Evolutionary conservation across 2,888 invertebrate species (phyloP), one percentile per base, ranked within the genome.

Genomic region (Philaethria dido): DNA sequence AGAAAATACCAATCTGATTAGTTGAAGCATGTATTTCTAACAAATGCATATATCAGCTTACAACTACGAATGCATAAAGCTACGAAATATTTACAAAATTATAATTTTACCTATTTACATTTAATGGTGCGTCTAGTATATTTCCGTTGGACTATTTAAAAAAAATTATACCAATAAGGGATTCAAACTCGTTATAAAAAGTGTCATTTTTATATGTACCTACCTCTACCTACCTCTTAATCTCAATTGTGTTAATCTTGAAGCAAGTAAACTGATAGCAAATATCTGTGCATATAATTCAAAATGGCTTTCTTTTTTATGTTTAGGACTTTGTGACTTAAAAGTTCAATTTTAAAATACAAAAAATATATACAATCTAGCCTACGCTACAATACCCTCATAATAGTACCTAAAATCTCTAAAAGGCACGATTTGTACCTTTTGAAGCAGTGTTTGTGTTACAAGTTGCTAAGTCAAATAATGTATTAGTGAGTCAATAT

Each of bases 391-490:
- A 83, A 82, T 88, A 90, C 88, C 90, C 89, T 89, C 87, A 89
- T 86, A 77, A 79, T 77, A 83, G 83, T 84, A 85, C 72, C 76
- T 79, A 68, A 68, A 47, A 63, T 60, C 47, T 63, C 66, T 85
- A 86, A 80, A 91, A 92, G 91, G 89, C 89, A 91, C 89, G 80
- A 72, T 77, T 82, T 82, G 91, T 92, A 89, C 91, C 91, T 87
- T 74, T 78, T 77, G 78, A 84, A 88, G 85, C 87, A 78, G 70
- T 76, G 63, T 64, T 63, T 68, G 59, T 64, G 55, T 48, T 14
- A 45, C 8, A 61, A 18, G 45, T 52, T 48, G 20, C 39, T 64
- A 22, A 20, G 14, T 5, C 4, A 33, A 25, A 25, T 25, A 50
- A 25, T 50, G 29, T 25, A 29, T 50, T 25, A 29, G 22, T 14